phyloP scores from a whole-genome alignment of 2,797 vertebrate species.

The Eidolon dupreanum region DNA sequence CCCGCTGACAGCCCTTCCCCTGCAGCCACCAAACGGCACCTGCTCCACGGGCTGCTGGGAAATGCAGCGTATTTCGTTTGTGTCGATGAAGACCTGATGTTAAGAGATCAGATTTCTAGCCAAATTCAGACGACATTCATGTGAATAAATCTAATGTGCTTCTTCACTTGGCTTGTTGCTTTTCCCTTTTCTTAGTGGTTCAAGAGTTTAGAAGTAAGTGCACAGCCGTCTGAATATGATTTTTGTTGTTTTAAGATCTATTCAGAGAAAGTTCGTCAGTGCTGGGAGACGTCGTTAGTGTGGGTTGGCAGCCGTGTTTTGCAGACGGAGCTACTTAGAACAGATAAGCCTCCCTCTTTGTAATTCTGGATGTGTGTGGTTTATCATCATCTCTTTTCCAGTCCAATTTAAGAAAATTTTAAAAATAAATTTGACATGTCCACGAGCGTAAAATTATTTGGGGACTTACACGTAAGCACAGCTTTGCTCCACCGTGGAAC shows the following conservation, averaged over 20 bases:
- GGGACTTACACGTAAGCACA: not conserved
- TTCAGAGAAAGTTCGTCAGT: not conserved
- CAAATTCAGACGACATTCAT: not conserved
- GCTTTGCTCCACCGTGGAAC: not conserved
- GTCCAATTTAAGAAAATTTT: not conserved
- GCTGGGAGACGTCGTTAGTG: not conserved
- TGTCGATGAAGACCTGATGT: not conserved
- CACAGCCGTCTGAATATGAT: not conserved
- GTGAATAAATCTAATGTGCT: not conserved
- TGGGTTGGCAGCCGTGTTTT: not conserved
- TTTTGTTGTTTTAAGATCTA: not conserved
- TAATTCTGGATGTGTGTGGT: not conserved
- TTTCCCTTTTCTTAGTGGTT: not conserved
- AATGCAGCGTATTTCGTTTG: fast-evolving
- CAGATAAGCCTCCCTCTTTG: not conserved
- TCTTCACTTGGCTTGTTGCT: not conserved
- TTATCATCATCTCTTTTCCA: not conserved
- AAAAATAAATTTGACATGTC: not conserved
- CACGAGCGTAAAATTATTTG: not conserved
- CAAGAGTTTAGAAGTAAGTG: not conserved
- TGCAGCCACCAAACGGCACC: not conserved
- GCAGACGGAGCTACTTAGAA: not conserved
- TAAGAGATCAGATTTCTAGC: not conserved
- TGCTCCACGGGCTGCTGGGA: fast-evolving
- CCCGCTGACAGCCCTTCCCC: fast-evolving